These are phyloP conservation scores for Lordiphosa stackelbergi DNA, from an alignment of 1,140 invertebrate genomes.

Conservation along the genomic window DNA sequence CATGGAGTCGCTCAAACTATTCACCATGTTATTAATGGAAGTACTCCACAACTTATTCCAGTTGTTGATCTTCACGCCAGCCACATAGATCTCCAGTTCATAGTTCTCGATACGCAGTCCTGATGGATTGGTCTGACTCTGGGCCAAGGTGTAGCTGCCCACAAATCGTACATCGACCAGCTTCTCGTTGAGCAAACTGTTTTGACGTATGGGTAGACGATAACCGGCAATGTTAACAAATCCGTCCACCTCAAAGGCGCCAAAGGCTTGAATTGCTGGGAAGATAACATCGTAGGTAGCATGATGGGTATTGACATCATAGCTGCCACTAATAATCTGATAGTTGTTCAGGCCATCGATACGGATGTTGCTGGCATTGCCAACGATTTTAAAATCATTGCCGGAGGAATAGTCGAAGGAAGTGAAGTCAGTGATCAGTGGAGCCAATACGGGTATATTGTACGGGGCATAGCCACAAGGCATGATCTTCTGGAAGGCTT, in stretches of 20 bases:
- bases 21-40: slow-evolving; percentile 47
- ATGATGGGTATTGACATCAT: slow-evolving; percentile 26
- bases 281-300: slow-evolving; percentile 45
- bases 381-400: slow-evolving; percentile 22
- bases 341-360: slow-evolving; percentile 48
- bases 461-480: slow-evolving; percentile 48
- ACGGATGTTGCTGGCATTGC: slow-evolving; percentile 49
- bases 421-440: slow-evolving; percentile 21
- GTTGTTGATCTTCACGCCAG: slow-evolving; percentile 37
- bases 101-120: slow-evolving; percentile 42
- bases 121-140: slow-evolving; percentile 21
- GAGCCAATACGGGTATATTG: slow-evolving; percentile 42
- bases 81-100: slow-evolving; percentile 45
- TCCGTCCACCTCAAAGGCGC: slow-evolving; percentile 37
- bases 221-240: slow-evolving; percentile 31
- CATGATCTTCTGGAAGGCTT: slow-evolving; percentile 47
- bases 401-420: slow-evolving; percentile 13
- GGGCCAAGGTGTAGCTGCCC: slow-evolving; percentile 39
- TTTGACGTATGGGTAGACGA: slow-evolving; percentile 24
- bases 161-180: slow-evolving; percentile 51
- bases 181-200: slow-evolving; percentile 43
- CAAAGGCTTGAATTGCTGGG: slow-evolving; percentile 44
- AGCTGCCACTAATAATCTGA: slow-evolving; percentile 33
- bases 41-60: slow-evolving; percentile 57
- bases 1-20: slow-evolving; percentile 13